Evolutionary conservation across 2,888 invertebrate species (phyloP).

Genomic region (Drosophila mulleri): DNA sequence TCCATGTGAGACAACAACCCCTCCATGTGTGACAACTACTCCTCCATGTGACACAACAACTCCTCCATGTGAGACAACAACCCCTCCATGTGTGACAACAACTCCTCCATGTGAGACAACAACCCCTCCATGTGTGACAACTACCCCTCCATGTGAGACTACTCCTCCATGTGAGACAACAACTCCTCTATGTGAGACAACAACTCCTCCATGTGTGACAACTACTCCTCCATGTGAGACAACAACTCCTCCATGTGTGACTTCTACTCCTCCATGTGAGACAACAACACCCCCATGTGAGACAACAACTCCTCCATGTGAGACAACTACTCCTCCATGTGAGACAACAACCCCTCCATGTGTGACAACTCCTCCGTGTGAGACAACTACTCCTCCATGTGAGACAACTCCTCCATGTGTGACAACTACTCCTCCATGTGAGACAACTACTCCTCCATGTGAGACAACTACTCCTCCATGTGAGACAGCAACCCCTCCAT

Average conservation of each 20-base stretch:
- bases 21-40: neutral
- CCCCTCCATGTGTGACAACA: neutral
- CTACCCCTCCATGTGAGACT: rapidly evolving
- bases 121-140: neutral
- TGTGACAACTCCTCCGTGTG: neutral
- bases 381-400: neutral
- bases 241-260: neutral
- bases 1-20: neutral
- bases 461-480: neutral
- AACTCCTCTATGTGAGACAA: neutral
- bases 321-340: neutral
- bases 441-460: neutral
- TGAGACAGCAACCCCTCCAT: neutral
- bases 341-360: neutral
- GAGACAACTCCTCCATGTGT: neutral
- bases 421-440: neutral
- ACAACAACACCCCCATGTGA: neutral
- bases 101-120: neutral
- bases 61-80: neutral
- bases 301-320: neutral
- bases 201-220: neutral
- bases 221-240: conserved; percentile 1
- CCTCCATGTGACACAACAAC: neutral
- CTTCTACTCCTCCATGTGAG: neutral
- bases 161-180: neutral